Conservation (phyloP, 2,888 invertebrate genomes). For the Helleia helle region DNA sequence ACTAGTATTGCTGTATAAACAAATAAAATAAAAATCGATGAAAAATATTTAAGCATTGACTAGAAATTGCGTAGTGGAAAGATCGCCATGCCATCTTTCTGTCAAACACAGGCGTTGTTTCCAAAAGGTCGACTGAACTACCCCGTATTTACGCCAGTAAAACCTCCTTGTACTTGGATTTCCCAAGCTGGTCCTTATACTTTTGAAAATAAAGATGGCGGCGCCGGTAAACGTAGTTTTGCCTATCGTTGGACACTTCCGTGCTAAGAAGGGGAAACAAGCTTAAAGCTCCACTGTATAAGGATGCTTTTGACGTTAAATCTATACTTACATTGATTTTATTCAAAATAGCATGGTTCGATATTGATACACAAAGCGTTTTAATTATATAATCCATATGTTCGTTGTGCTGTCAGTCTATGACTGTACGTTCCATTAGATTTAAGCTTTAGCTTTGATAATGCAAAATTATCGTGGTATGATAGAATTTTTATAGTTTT, state of each 20-base stretch:
- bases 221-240: slow-evolving; percentile 13
- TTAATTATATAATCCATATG: background rate
- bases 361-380: background rate
- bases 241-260: slow-evolving; percentile 15
- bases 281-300: slow-evolving; percentile 10
- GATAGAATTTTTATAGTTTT: no score
- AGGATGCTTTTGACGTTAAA: slow-evolving; percentile 13
- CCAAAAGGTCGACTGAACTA: slow-evolving; percentile 44
- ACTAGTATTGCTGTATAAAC: no score
- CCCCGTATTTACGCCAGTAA: slow-evolving; percentile 16
- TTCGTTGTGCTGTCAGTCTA: no score
- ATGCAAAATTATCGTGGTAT: no score
- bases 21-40: slow-evolving; percentile 20
- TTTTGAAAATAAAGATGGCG: slow-evolving; percentile 14
- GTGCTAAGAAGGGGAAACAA: slow-evolving; percentile 12
- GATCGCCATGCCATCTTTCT: slow-evolving; percentile 24
- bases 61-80: slow-evolving; percentile 12
- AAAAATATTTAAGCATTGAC: slow-evolving; percentile 13
- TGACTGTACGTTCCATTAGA: no score
- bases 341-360: slow-evolving; percentile 14
- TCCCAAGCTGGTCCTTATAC: slow-evolving; percentile 12
- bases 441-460: no score
- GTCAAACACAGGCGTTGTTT: slow-evolving; percentile 57
- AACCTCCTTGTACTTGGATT: background rate
- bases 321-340: slow-evolving; percentile 12